A percentile compares a stretch with the other conserved stretches of the same genome.
These are phyloP conservation scores for Megaleporinus macrocephalus DNA, from an alignment of 2,113 vertebrate species.

Conservation along the genomic window DNA sequence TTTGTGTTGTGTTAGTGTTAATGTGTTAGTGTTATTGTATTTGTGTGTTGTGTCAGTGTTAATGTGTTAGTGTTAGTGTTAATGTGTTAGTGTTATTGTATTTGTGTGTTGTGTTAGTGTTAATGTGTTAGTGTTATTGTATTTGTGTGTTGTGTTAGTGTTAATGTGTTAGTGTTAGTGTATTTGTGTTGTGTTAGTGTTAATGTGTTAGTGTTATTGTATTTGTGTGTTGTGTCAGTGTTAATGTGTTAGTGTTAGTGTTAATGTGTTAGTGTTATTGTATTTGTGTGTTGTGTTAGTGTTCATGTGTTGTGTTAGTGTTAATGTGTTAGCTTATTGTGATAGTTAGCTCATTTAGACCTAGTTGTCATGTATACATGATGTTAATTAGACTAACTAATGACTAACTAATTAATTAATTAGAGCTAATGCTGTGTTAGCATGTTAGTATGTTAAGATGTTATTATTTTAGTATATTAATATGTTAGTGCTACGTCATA, in stretches of 20 bases:
- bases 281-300: constrained; percentile 16
- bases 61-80: background rate
- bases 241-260: too few species aligned
- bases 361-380: too few species aligned
- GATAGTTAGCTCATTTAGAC: too few species aligned
- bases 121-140: background rate
- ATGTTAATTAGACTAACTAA: too few species aligned
- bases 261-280: background rate
- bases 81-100: background rate
- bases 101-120: constrained; percentile 9
- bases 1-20: background rate
- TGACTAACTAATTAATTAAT: too few species aligned
- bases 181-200: background rate
- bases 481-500: too few species aligned
- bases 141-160: background rate
- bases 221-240: background rate
- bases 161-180: background rate
- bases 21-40: too few species aligned
- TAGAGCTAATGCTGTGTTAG: too few species aligned
- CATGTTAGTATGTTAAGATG: too few species aligned
- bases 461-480: too few species aligned
- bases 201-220: too few species aligned
- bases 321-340: too few species aligned
- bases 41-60: background rate
- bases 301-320: background rate